These are phyloP conservation scores for Coranthus polyacanthus DNA, from an alignment of 2,797 vertebrate genomes.

Conservation along the genomic window DNA sequence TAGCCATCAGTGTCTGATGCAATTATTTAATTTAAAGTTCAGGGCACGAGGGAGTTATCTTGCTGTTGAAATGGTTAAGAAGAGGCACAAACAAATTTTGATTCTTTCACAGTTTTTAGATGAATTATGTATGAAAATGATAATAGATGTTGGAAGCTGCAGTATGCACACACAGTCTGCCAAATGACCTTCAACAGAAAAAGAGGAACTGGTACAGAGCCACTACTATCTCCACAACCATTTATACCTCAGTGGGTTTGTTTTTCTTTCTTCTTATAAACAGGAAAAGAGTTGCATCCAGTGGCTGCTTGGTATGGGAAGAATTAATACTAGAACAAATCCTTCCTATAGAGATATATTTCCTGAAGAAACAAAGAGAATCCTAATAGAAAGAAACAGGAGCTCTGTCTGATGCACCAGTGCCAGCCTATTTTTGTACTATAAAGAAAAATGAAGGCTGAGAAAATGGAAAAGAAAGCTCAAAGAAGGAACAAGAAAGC, in stretches of 20 bases:
- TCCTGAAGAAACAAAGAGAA: constrained; percentile 25
- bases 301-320: constrained; percentile 23
- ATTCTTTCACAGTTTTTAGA: neutral
- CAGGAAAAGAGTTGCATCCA: constrained; percentile 13
- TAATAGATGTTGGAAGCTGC: neutral
- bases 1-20: neutral
- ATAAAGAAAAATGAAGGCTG: too few species aligned
- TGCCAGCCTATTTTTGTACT: neutral
- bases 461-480: neutral
- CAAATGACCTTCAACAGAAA: neutral
- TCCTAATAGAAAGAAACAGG: constrained; percentile 20
- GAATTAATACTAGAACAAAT: constrained; percentile 23
- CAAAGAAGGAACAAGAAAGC: neutral
- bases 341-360: constrained; percentile 17
- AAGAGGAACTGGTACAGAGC: too few species aligned
- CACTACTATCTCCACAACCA: too few species aligned
- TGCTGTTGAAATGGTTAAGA: neutral
- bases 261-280: constrained; percentile 25
- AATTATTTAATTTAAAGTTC: neutral
- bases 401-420: neutral
- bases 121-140: neutral
- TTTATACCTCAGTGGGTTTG: constrained; percentile 30
- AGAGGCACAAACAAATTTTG: neutral
- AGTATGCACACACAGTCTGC: too few species aligned
- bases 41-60: neutral